Percentiles rank a stretch among this genome's conserved stretches.
Evolutionary conservation across 2,888 invertebrate species (phyloP).

Genomic region (Tridacna crocea): DNA sequence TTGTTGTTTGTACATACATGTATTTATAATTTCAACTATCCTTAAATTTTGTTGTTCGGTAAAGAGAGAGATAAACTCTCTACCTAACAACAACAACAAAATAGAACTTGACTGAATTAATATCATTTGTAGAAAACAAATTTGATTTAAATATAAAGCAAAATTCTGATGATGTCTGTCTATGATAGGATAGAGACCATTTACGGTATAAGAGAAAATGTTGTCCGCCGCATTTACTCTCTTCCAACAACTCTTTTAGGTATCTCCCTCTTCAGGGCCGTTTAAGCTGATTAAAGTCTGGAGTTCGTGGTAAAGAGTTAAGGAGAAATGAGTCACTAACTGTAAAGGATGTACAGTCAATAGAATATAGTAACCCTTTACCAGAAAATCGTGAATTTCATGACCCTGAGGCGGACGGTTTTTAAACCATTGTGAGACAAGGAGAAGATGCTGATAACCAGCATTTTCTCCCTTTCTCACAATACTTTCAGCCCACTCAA

Average conservation of each 20-base stretch:
- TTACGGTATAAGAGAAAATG: no score
- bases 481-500: no score
- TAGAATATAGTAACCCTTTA: neutral
- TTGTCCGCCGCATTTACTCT: no score
- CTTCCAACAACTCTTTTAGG: no score
- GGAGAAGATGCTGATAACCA: neutral
- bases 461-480: neutral
- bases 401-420: neutral
- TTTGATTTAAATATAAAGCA: neutral
- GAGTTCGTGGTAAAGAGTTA: no score
- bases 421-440: neutral
- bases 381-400: neutral
- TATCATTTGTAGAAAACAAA: neutral
- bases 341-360: neutral
- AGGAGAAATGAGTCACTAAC: neutral
- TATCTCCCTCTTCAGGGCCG: no score
- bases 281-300: no score
- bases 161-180: neutral
- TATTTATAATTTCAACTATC: neutral
- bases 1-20: neutral
- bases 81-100: no score
- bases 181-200: no score
- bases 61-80: no score
- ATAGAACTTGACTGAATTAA: no score
- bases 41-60: neutral